These are phyloP conservation scores for Odocoileus hemionus DNA, from an alignment of 2,113 vertebrate genomes.

Conservation along the genomic window DNA sequence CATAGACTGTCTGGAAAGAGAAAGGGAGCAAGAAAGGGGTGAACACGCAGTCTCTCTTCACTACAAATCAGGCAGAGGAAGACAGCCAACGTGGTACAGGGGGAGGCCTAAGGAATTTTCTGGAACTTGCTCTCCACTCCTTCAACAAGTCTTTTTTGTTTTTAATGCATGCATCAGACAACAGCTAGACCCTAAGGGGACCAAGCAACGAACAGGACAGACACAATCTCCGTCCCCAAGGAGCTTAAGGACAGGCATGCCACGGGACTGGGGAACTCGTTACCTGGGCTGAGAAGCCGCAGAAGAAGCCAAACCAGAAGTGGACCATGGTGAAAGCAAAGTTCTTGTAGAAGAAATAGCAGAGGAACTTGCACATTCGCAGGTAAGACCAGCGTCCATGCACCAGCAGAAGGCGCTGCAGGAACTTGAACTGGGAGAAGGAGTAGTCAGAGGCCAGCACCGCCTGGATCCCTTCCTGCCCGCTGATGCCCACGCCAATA, in stretches of 20 bases:
- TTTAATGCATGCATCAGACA: not conserved
- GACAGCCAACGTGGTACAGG: accelerated
- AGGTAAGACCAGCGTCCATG: conserved; percentile 98
- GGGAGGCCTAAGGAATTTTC: not conserved
- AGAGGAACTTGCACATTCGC: conserved; percentile 97
- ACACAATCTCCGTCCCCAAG: not conserved
- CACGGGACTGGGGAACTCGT: not conserved
- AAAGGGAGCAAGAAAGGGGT: not conserved
- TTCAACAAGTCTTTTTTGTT: not conserved
- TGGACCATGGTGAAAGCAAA: conserved; percentile 99
- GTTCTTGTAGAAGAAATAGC: conserved; percentile 99
- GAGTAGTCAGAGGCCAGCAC: conserved; percentile 94
- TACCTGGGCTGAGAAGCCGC: conserved; percentile 96
- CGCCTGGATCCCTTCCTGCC: conserved; percentile 96
- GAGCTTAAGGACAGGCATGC: not conserved
- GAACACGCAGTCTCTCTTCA: accelerated
- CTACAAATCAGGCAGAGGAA: not conserved
- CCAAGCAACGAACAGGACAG: not conserved
- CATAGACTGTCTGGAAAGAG: conserved; percentile 89
- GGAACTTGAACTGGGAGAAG: conserved; percentile 96
- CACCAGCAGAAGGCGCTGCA: conserved; percentile 94
- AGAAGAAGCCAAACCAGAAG: conserved; percentile 99
- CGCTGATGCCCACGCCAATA: conserved; percentile 95
- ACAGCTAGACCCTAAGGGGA: not conserved
- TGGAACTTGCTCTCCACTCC: not conserved